These are phyloP conservation scores for Chrysogorgia sp. DNA, from an alignment of 92 coral and sea anemone genomes.

Conservation along the genomic window DNA sequence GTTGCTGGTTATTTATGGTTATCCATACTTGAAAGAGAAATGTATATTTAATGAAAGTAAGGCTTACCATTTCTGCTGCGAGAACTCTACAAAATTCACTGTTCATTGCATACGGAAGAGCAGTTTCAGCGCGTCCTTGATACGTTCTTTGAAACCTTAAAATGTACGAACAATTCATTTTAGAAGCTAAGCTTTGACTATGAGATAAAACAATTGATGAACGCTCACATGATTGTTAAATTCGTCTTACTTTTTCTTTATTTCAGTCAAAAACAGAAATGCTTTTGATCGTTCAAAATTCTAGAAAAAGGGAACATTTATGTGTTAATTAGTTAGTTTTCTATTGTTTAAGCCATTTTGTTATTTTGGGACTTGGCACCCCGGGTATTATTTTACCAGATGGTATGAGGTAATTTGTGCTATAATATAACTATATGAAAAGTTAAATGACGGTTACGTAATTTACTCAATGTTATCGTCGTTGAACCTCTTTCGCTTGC, in stretches of 20 bases:
- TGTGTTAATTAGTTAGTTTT: background rate
- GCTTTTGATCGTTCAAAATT: slow-evolving; percentile 96
- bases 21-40: background rate
- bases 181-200: background rate
- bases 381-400: too few species aligned
- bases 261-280: slow-evolving; percentile 82
- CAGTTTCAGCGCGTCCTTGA: slow-evolving; percentile 96
- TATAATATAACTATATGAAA: too few species aligned
- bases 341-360: too few species aligned
- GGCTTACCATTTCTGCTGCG: slow-evolving; percentile 86
- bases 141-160: slow-evolving; percentile 86
- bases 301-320: slow-evolving; percentile 48
- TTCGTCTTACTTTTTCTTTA: slow-evolving; percentile 79
- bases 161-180: slow-evolving; percentile 19
- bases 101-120: slow-evolving; percentile 98
- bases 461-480: too few species aligned
- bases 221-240: background rate
- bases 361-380: too few species aligned
- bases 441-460: too few species aligned
- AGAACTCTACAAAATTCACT: slow-evolving; percentile 96
- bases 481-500: too few species aligned
- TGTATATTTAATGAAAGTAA: background rate
- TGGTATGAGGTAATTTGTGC: too few species aligned
- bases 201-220: slow-evolving; percentile 2
- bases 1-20: background rate